Evolutionary conservation across 2,888 invertebrate species (phyloP).

Genomic region (Podabrus alpinus): DNA sequence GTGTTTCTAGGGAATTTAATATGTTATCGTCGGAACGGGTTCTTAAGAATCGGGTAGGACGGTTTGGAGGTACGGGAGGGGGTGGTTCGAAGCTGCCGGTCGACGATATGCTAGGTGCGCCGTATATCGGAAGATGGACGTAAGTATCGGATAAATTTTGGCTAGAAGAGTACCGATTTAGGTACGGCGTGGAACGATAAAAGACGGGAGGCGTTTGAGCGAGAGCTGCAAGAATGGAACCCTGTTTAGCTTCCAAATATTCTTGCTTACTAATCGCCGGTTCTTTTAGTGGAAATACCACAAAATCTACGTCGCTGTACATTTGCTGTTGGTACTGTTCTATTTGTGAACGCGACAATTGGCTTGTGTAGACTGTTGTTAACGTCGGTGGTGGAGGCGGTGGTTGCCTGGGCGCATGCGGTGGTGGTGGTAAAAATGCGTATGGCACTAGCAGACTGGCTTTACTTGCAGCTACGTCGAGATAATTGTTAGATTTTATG

Average conservation of each 20-base stretch:
- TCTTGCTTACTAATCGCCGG: constrained; percentile 89
- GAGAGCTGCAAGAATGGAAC: constrained; percentile 69
- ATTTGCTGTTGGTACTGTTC: constrained; percentile 88
- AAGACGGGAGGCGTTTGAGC: constrained; percentile 73
- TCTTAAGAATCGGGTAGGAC: constrained; percentile 65
- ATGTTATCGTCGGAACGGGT: constrained; percentile 84
- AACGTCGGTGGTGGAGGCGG: constrained; percentile 70
- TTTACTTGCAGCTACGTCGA: constrained; percentile 65
- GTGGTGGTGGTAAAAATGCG: constrained; percentile 66
- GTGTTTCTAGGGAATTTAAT: constrained; percentile 67
- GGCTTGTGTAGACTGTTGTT: constrained; percentile 73
- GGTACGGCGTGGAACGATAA: constrained; percentile 82
- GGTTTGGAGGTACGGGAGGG: constrained; percentile 64
- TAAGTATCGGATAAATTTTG: constrained; percentile 79
- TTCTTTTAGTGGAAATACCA: constrained; percentile 88
- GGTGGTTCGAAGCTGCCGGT: constrained; percentile 67
- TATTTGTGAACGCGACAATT: constrained; percentile 74
- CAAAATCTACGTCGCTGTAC: constrained; percentile 89
- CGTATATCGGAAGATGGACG: constrained; percentile 72
- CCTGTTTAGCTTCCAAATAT: constrained; percentile 86
- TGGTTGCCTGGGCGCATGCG: constrained; percentile 66
- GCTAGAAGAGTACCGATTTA: constrained; percentile 78
- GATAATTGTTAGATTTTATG: constrained; percentile 65
- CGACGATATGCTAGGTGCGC: constrained; percentile 69
- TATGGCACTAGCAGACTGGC: constrained; percentile 57